Evolutionary conservation across 2,113 vertebrate species (phyloP), one percentile per base, ranked within the genome.

Genomic region (Odocoileus hemionus): DNA sequence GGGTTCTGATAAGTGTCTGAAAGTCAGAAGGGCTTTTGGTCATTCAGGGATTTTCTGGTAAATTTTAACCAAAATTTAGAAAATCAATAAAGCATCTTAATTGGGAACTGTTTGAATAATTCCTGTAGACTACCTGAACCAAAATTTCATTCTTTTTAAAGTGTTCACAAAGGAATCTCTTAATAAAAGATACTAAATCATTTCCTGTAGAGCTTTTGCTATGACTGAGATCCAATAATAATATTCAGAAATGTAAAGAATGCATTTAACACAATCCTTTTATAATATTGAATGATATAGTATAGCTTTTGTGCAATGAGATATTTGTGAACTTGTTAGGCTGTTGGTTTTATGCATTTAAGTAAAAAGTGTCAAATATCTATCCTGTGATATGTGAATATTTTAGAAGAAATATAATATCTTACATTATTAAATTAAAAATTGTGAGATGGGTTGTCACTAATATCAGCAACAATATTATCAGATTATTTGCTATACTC

Each of bases 21-120:
- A 97, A 55, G 61, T 94, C 93, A 97, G 88, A 98, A n/a, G 3
- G 16, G 91, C 19, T 96, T 80, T 78, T 89, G 50, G 8, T 96
- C 39, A 54, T 84, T 61, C 83, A 80, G 86, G 96, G 93, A 94
- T 52, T 97, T 80, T 93, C 78, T 94, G 84, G 64, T 82, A 93
- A 95, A 3, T 93, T 98, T 97, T 19, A 43, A 57, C 26, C 54
- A 79, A 87, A 98, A 97, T 16, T 98, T 97, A 97, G 67, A 78
- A 97, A 45, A 33, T 55, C 84, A 94, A 92, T 95, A 96, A 96
- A 96, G 97, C 91, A 95, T 94, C 74, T 74, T 90, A 94, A 95
- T 98, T 98, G 12, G 96, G 91, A 90, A 64, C 55, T 94, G 55
- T 95, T 97, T 95, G 95, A 96, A 98, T 96, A 97, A 95, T 98